Percentiles rank a stretch among this genome's conserved stretches.
phyloP scores from a whole-genome alignment of 2,888 invertebrate genomes.

The Caenorhabditis becei region DNA sequence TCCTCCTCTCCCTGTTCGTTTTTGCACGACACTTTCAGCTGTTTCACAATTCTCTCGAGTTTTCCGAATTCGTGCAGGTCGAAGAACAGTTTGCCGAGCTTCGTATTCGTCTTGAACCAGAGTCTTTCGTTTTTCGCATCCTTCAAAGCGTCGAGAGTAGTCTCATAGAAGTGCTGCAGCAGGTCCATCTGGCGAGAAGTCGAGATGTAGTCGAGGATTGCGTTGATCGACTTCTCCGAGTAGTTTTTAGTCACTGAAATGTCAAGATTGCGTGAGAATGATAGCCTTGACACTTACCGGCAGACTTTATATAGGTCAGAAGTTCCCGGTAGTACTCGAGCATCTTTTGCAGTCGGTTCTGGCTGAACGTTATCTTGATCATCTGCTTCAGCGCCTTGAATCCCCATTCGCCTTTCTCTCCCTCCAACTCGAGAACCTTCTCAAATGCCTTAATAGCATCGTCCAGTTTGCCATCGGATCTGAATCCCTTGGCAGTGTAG shows the following conservation, averaged over 20 bases:
- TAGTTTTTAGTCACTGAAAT: constrained; percentile 94
- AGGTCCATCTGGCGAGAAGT: constrained; percentile 98
- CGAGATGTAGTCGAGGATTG: constrained; percentile 98
- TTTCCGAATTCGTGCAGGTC: constrained; percentile 95
- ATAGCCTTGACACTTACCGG: no score
- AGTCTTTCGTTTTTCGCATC: constrained; percentile 97
- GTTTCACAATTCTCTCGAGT: constrained; percentile 95
- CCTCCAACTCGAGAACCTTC: constrained; percentile 93
- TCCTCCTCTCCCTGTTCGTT: constrained; percentile 80
- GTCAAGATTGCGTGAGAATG: no score
- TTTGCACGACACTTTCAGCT: constrained; percentile 93
- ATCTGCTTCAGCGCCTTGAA: constrained; percentile 99
- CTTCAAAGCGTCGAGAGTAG: constrained; percentile 83
- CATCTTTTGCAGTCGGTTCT: constrained; percentile 96
- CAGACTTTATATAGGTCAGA: constrained; percentile 97
- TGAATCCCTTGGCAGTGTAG: constrained; percentile 97
- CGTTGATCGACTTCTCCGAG: constrained; percentile 99
- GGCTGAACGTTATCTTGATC: constrained; percentile 99
- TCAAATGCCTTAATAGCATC: constrained; percentile 92
- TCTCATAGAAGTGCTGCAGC: constrained; percentile 98
- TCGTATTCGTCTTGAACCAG: constrained; percentile 99
- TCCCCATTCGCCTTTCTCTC: constrained; percentile 99
- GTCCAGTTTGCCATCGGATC: constrained; percentile 93
- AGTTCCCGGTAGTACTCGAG: constrained; percentile 95
- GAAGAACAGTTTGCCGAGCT: constrained; percentile 97